Percentiles rank a stretch among this genome's conserved stretches.
These are phyloP conservation scores for Herpetotheres cachinnans DNA, from an alignment of 2,113 vertebrate species.

Conservation along the genomic window DNA sequence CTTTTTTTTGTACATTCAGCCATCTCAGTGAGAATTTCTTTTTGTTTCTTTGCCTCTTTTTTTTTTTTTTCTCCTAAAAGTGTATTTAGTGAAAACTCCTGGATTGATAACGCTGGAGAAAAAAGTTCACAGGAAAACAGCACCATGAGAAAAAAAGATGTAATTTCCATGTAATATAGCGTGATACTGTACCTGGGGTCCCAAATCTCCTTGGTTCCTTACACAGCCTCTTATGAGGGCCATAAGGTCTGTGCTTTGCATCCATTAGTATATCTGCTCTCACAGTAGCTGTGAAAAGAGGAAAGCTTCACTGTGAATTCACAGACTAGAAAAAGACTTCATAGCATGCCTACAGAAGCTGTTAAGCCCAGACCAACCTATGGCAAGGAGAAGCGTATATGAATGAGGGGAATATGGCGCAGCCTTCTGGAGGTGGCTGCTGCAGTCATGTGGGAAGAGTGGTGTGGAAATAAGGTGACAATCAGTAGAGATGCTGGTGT, in stretches of 20 bases:
- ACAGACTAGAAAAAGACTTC: not conserved
- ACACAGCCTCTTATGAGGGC: not conserved
- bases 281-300: not conserved
- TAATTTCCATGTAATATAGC: not conserved
- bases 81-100: not conserved
- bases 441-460: not conserved
- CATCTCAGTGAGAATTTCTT: not conserved
- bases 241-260: not conserved
- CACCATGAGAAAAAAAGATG: not conserved
- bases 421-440: not conserved
- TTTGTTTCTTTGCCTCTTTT: not conserved
- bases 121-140: not conserved
- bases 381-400: not conserved
- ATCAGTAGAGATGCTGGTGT: not conserved
- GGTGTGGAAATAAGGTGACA: not conserved
- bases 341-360: not conserved
- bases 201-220: not conserved
- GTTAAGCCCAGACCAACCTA: not conserved
- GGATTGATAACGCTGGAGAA: not conserved
- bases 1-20: not conserved
- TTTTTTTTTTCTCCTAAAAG: not conserved
- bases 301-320: not conserved
- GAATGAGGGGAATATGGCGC: accelerated
- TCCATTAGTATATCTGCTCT: not conserved
- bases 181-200: no score